Conservation (phyloP, 2,797 vertebrate species). For the Epinephelus coioides region DNA sequence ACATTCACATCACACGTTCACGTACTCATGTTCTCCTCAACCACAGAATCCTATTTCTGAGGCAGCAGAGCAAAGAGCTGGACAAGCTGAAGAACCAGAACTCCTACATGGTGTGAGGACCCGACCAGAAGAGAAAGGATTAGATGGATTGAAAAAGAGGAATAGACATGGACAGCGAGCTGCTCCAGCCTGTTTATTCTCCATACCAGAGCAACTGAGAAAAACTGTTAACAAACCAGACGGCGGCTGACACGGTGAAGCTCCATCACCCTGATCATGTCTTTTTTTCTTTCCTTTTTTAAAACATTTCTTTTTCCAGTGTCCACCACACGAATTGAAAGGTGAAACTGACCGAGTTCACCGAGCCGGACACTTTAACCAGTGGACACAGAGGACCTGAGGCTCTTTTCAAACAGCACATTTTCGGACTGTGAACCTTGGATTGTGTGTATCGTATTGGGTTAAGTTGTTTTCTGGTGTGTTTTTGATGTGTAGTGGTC, state of each 20-base stretch:
- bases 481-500: constrained; percentile 80
- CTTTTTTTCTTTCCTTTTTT: constrained; percentile 18
- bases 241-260: constrained; percentile 39
- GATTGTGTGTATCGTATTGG: constrained; percentile 77
- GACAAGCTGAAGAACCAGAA: constrained; percentile 99
- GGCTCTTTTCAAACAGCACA: constrained; percentile 74
- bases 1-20: neutral
- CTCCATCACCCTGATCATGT: constrained; percentile 55
- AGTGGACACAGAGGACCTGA: constrained; percentile 68
- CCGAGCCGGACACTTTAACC: constrained; percentile 51
- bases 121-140: constrained; percentile 62
- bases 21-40: neutral
- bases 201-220: constrained; percentile 44
- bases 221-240: constrained; percentile 35
- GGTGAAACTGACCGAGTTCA: constrained; percentile 46
- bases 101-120: constrained; percentile 98
- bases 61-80: constrained; percentile 99
- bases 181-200: constrained; percentile 57
- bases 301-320: constrained; percentile 36
- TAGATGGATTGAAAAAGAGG: constrained; percentile 43
- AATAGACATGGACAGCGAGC: constrained; percentile 60
- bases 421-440: constrained; percentile 74
- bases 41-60: constrained; percentile 96
- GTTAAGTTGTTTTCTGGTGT: constrained; percentile 80
- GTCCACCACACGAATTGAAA: constrained; percentile 58